phyloP scores from a whole-genome alignment of 2,797 vertebrate genomes.

The Microhierax caerulescens region DNA sequence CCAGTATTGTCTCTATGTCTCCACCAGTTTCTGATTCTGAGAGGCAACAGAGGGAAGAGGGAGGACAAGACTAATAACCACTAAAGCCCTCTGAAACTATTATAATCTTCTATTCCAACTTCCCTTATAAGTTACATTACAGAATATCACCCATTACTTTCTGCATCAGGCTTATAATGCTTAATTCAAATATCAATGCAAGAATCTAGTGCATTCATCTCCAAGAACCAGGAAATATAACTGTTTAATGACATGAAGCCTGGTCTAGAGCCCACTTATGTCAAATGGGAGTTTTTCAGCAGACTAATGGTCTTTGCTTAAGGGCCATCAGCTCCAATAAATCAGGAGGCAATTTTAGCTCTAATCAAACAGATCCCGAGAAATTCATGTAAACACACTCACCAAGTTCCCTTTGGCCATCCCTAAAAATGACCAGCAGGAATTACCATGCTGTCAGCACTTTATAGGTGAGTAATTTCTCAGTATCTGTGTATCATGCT shows the following conservation, averaged over 20 bases:
- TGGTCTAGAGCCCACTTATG: neutral
- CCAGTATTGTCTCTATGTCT: neutral
- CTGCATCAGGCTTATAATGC: neutral
- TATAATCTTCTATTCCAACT: neutral
- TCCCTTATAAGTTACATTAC: neutral
- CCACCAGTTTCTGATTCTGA: neutral
- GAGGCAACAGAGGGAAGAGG: neutral
- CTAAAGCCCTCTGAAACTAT: neutral
- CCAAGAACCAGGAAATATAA: neutral
- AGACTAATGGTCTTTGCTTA: neutral
- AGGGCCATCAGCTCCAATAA: neutral
- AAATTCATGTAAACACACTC: neutral
- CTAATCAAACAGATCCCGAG: neutral
- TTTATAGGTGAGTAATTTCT: neutral
- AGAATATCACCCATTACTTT: neutral
- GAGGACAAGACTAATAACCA: neutral
- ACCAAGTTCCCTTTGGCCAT: neutral
- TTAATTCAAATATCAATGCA: neutral
- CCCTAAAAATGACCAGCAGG: neutral
- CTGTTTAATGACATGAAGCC: neutral
- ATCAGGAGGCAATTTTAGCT: neutral
- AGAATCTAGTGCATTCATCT: neutral
- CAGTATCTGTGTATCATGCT: neutral
- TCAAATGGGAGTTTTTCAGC: neutral
- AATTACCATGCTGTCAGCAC: neutral